Evolutionary conservation across 2,113 vertebrate species (phyloP).

Genomic region (Pygoscelis adeliae): DNA sequence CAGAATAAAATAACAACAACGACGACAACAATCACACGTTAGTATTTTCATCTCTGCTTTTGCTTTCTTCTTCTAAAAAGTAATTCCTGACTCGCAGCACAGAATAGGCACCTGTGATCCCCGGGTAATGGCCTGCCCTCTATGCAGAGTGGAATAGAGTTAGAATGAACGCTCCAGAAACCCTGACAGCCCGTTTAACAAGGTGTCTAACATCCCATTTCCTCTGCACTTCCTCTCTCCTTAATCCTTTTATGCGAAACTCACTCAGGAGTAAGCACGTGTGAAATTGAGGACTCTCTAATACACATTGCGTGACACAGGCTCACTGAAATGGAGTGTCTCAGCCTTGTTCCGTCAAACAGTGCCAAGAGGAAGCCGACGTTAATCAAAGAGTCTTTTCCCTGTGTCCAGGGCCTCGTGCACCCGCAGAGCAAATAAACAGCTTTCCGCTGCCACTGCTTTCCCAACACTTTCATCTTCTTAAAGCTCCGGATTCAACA

Average conservation of each 20-base stretch:
- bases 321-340: constrained; percentile 74
- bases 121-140: constrained; percentile 76
- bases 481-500: not conserved
- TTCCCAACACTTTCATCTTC: not conserved
- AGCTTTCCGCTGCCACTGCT: not conserved
- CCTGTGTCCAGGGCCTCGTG: constrained; percentile 37
- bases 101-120: constrained; percentile 70
- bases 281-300: constrained; percentile 98
- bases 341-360: constrained; percentile 75
- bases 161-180: constrained; percentile 85
- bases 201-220: constrained; percentile 94
- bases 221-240: constrained; percentile 88
- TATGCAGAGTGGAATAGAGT: constrained; percentile 85
- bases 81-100: constrained; percentile 23
- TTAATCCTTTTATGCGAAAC: constrained; percentile 97
- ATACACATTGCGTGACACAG: constrained; percentile 81
- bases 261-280: constrained; percentile 97
- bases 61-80: constrained; percentile 37
- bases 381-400: constrained; percentile 72
- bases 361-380: constrained; percentile 58
- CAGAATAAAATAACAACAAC: not conserved
- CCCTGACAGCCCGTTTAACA: constrained; percentile 91
- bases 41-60: constrained; percentile 18
- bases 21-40: not conserved
- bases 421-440: constrained; percentile 37